Base-by-base conservation (phyloP, 2,888 invertebrate genomes). In the Corbicula japonica region DNA sequence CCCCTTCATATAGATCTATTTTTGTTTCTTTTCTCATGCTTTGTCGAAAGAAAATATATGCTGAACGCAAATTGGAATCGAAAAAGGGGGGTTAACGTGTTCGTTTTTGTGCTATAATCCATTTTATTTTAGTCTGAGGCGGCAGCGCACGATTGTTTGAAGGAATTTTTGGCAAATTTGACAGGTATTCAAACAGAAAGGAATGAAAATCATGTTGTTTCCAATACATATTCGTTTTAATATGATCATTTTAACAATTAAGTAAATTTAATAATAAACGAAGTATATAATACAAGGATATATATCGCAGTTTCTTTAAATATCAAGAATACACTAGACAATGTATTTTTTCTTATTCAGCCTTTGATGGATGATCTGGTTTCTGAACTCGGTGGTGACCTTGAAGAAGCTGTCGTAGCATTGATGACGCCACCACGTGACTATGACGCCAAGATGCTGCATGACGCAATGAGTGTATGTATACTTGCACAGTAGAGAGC, bases 341-440 rank as follows among this genome's bases (percentile, higher is more conserved):
- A n/a, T n/a, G n/a, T n/a, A n/a, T n/a, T n/a, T n/a, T 2, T 21
- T 5, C 26, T 72, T 35, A 65, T 71, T n/a, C 80, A 92, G 91
- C 88, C 89, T 48, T 70, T 92, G 52, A 69, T 87, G n/a, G 91
- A 89, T 0, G 88, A 87, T 28, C 76, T 92, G 61, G 90, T 89
- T 73, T 76, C 97, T 81, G 98, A 98, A 93, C 95, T 97, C 26
- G 96, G 96, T 87, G 98, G 98, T 3, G 96, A 97, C 91, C 97
- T 98, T 90, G 97, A 98, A 91, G 96, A 96, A 69, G 95, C 97
- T 0, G 92, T 98, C 0, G 94, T 98, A 10, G 97, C 97, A 0
- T 93, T 98, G 80, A 96, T 98, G 96, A 97, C 96, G 4, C 97
- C 97, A 0, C 94, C 97, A 80, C 96, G 96, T 0, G 96, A 97